Evolutionary conservation across 2,888 invertebrate genomes (phyloP).

Genomic region (Agrochola circellaris): DNA sequence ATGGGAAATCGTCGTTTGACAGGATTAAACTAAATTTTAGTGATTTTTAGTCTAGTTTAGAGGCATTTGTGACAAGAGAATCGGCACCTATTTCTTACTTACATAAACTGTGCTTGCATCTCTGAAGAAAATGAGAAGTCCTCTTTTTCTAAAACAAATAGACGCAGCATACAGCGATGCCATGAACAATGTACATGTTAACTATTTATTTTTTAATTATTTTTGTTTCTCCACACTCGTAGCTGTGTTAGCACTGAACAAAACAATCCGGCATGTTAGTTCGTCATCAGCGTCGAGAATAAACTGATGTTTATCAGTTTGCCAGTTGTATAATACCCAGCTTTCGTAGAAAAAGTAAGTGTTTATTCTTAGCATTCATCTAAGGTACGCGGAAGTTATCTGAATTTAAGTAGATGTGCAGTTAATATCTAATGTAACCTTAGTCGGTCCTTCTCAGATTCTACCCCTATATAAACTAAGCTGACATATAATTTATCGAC

Average conservation of each 20-base stretch:
- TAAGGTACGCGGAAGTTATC: conserved; percentile 32
- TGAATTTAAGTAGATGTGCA: neutral
- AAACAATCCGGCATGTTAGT: conserved; percentile 70
- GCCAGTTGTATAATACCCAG: conserved; percentile 53
- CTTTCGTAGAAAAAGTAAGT: conserved; percentile 68
- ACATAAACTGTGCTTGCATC: no score
- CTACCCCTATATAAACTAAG: neutral
- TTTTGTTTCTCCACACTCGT: conserved; percentile 78
- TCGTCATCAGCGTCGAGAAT: conserved; percentile 66
- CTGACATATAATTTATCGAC: neutral
- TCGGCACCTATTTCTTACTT: no score
- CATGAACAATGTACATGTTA: conserved; percentile 23
- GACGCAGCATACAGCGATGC: conserved; percentile 33
- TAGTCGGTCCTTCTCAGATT: no score
- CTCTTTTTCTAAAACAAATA: neutral
- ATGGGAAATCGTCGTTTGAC: no score
- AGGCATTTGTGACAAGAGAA: no score
- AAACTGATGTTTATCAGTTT: conserved; percentile 64
- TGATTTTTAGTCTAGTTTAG: no score
- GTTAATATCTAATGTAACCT: neutral
- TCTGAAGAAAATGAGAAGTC: neutral
- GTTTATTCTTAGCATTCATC: conserved; percentile 32
- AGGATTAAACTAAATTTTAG: no score
- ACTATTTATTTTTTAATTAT: conserved; percentile 69
- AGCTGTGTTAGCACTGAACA: conserved; percentile 91